phyloP scores from a whole-genome alignment of 2,113 vertebrate genomes.

The Argyrosomus japonicus region DNA sequence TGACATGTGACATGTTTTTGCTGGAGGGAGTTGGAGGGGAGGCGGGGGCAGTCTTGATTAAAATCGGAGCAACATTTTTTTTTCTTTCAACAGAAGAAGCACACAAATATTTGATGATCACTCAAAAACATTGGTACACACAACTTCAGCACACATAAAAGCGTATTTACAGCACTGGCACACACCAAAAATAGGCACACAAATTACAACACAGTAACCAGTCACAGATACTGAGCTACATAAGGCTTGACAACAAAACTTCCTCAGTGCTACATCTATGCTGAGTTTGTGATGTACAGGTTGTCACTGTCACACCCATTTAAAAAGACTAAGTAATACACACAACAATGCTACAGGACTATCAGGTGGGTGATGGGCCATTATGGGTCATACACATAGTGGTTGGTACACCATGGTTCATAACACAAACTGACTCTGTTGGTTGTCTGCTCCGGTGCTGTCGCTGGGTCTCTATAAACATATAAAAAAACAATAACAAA shows the following conservation, averaged over 20 bases:
- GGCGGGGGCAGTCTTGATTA: slow-evolving; percentile 7
- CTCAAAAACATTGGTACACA: slow-evolving; percentile 80
- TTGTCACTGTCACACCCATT: slow-evolving; percentile 81
- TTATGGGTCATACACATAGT: slow-evolving; percentile 88
- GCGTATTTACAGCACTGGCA: slow-evolving; percentile 84
- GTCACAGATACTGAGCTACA: slow-evolving; percentile 83
- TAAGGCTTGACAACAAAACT: slow-evolving; percentile 84
- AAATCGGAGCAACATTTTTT: slow-evolving; percentile 75
- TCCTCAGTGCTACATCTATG: slow-evolving; percentile 85
- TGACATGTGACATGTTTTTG: slow-evolving; percentile 60
- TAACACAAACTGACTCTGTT: slow-evolving; percentile 88
- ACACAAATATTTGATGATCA: slow-evolving; percentile 80
- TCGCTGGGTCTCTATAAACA: slow-evolving; percentile 84
- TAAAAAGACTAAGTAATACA: slow-evolving; percentile 79
- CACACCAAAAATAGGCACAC: slow-evolving; percentile 83
- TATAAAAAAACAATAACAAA: slow-evolving; percentile 81
- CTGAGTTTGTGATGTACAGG: slow-evolving; percentile 83
- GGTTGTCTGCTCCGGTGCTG: slow-evolving; percentile 83
- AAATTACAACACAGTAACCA: slow-evolving; percentile 84
- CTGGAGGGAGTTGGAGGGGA: neutral
- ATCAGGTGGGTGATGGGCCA: slow-evolving; percentile 83
- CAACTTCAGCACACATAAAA: slow-evolving; percentile 80
- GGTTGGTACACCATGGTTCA: slow-evolving; percentile 88
- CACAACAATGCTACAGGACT: slow-evolving; percentile 79
- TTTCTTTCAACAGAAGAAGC: slow-evolving; percentile 74